Conservation (phyloP, 1,140 invertebrate genomes). For the Cotesia glomerata region DNA sequence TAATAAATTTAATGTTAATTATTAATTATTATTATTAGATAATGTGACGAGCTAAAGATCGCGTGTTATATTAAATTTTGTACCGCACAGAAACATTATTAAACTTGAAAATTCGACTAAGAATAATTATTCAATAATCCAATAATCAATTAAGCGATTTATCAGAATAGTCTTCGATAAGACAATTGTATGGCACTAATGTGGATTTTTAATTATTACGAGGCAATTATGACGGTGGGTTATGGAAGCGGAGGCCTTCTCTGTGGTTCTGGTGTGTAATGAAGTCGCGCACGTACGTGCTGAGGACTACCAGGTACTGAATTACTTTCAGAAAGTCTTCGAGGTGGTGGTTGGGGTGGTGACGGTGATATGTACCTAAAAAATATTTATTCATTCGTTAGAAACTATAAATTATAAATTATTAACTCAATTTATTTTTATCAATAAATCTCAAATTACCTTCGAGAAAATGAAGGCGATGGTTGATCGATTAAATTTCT, state of each 20-base stretch:
- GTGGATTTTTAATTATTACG: conserved; percentile 39
- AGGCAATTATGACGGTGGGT: conserved; percentile 48
- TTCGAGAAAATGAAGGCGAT: conserved; percentile 66
- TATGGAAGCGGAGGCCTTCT: conserved; percentile 68
- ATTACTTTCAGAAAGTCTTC: conserved; percentile 69
- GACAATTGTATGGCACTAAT: conserved; percentile 52
- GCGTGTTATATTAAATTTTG: conserved; percentile 23
- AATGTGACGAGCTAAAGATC: conserved; percentile 7
- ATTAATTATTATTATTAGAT: no score
- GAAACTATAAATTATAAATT: not conserved
- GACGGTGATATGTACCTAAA: conserved; percentile 71
- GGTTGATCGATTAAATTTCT: conserved; percentile 67
- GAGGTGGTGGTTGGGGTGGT: conserved; percentile 70
- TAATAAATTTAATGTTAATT: no score
- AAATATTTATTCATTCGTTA: not conserved
- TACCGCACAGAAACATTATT: conserved; percentile 14
- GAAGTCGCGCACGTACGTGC: conserved; percentile 70
- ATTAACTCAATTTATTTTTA: not conserved
- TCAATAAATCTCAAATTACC: conserved; percentile 54
- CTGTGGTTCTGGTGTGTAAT: conserved; percentile 77
- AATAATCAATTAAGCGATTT: not conserved
- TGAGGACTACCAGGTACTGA: conserved; percentile 75
- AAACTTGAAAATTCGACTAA: not conserved
- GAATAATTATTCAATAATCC: not conserved
- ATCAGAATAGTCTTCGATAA: conserved; percentile 22